Conservation (phyloP, 2,888 invertebrate species). For the Cloeon dipterum region DNA sequence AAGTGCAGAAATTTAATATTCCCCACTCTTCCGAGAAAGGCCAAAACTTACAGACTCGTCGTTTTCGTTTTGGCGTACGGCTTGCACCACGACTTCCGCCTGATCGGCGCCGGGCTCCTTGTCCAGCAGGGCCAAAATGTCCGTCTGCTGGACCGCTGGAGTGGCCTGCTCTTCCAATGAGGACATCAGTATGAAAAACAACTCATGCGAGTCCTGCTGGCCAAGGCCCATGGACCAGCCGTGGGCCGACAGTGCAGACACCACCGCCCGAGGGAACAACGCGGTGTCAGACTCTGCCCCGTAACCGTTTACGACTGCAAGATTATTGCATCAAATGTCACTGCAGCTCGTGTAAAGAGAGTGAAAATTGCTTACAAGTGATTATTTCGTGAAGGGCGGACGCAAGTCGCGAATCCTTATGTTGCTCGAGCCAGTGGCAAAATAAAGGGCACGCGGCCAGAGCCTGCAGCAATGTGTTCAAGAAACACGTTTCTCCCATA, state of each 20-base stretch:
- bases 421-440: conserved; percentile 52
- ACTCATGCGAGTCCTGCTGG: conserved; percentile 86
- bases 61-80: too few species aligned
- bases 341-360: not conserved
- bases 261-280: conserved; percentile 25
- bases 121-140: not conserved
- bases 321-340: conserved; percentile 14
- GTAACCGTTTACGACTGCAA: conserved; percentile 44
- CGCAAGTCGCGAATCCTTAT: conserved; percentile 30
- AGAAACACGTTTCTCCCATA: conserved; percentile 78
- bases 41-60: too few species aligned
- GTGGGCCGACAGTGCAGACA: conserved; percentile 46
- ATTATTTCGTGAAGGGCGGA: conserved; percentile 49
- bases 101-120: too few species aligned
- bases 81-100: too few species aligned
- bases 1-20: too few species aligned
- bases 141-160: not conserved
- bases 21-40: too few species aligned
- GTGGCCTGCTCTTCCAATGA: conserved; percentile 66
- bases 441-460: conserved; percentile 71
- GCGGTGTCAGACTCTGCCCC: conserved; percentile 29
- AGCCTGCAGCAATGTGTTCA: conserved; percentile 78
- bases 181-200: conserved; percentile 71
- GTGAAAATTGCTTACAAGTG: conserved; percentile 28
- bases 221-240: conserved; percentile 77